These are phyloP conservation scores for Morinoia aosen DNA, from an alignment of 2,888 invertebrate genomes.

Conservation along the genomic window DNA sequence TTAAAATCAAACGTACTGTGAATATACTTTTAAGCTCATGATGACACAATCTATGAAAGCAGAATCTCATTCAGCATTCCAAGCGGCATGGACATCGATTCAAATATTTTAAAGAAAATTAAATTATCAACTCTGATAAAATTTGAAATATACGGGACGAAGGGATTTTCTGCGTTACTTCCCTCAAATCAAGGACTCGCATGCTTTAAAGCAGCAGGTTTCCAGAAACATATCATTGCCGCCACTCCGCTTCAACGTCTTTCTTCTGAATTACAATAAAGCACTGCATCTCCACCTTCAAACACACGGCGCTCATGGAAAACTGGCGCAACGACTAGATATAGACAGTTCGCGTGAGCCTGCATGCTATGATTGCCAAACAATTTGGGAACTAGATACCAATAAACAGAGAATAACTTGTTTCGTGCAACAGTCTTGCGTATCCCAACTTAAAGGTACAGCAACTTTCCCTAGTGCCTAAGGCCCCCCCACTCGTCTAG, in stretches of 20 bases:
- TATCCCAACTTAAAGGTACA: too few relatives aligned
- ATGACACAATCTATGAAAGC: too few relatives aligned
- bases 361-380: background rate
- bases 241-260: background rate
- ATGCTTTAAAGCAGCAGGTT: background rate
- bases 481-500: background rate
- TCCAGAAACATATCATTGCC: background rate
- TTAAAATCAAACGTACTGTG: too few relatives aligned
- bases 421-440: too few relatives aligned
- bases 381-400: background rate
- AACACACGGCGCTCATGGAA: background rate
- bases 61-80: too few relatives aligned
- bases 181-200: background rate
- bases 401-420: background rate
- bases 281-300: background rate
- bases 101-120: too few relatives aligned
- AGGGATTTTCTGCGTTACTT: background rate
- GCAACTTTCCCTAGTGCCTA: background rate
- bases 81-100: too few relatives aligned
- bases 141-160: background rate
- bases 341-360: background rate
- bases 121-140: background rate
- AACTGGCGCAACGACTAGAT: too few relatives aligned
- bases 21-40: too few relatives aligned
- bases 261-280: background rate